A percentile compares a stretch with the other conserved stretches of the same genome.
Conservation (phyloP, 2,113 vertebrate species). For the Serilophus lunatus region DNA sequence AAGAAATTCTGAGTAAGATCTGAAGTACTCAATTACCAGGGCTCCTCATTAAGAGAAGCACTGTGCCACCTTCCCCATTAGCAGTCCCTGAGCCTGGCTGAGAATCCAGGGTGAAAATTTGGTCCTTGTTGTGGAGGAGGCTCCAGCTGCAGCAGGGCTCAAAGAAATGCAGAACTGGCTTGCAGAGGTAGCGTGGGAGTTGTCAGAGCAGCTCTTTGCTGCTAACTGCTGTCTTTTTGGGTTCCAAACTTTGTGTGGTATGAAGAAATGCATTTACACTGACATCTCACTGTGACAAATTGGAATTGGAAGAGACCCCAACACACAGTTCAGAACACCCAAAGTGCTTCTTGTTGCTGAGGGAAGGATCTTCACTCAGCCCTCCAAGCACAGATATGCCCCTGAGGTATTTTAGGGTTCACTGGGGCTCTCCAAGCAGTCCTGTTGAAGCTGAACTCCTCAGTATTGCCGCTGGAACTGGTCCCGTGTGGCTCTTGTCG, state of each 20-base stretch:
- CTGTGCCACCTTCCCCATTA: neutral
- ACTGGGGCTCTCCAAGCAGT: neutral
- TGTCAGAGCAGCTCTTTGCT: neutral
- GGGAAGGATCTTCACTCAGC: neutral
- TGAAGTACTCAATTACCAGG: neutral
- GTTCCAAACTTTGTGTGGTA: neutral
- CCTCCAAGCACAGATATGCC: neutral
- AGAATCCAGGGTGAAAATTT: neutral
- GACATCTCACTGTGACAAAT: slow-evolving; percentile 11
- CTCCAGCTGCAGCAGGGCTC: neutral
- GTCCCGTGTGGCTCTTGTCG: neutral
- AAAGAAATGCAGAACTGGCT: neutral
- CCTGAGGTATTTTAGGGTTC: neutral
- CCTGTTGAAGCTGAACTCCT: neutral
- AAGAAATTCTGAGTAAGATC: neutral
- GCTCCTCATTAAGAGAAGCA: neutral
- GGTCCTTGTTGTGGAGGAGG: neutral
- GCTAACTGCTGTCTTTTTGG: neutral
- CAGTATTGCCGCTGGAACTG: neutral
- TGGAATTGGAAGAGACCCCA: neutral
- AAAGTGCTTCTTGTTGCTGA: neutral
- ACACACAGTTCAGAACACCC: neutral
- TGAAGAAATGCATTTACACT: neutral
- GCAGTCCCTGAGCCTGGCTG: neutral
- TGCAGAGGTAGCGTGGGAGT: neutral